Evolutionary conservation across 2,888 invertebrate species (phyloP).

Genomic region (Dyspetes luteomarginatus): DNA sequence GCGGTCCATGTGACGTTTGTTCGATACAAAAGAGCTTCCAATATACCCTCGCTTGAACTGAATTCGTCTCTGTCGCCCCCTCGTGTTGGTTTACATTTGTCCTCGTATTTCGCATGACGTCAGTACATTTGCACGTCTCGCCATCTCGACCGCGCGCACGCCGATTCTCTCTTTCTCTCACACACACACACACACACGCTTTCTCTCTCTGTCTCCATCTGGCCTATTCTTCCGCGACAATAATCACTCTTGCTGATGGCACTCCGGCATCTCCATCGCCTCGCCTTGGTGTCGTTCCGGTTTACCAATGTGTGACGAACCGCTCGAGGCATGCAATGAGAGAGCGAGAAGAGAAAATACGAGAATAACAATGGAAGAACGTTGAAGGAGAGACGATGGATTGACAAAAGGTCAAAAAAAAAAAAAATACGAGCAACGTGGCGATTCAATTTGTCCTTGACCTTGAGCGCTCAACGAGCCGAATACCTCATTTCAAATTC

Average conservation of each 20-base stretch:
- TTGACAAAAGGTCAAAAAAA: not conserved
- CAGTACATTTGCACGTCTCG: conserved; percentile 23
- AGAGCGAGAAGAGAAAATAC: conserved; percentile 4
- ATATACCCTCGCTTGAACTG: not conserved
- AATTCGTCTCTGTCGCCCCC: conserved; percentile 14
- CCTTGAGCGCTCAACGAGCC: conserved; percentile 31
- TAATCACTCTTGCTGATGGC: conserved; percentile 31
- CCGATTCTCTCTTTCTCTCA: not conserved
- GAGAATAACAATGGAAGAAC: conserved; percentile 42
- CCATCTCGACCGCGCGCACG: not conserved
- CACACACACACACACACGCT: not conserved
- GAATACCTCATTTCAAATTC: not conserved
- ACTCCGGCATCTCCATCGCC: conserved; percentile 8
- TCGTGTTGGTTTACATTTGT: conserved; percentile 32
- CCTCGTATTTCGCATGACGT: conserved; percentile 34
- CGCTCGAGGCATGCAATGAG: not conserved
- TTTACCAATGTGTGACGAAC: not conserved
- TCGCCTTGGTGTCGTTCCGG: not conserved
- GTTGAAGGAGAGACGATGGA: not conserved
- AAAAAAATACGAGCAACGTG: not conserved
- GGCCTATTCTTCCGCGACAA: conserved; percentile 7
- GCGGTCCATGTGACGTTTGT: conserved; percentile 23
- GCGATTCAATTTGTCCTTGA: conserved; percentile 40
- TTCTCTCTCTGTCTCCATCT: not conserved
- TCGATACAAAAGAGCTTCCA: conserved; percentile 13